A percentile compares a stretch with the other conserved stretches of the same genome.
These are phyloP conservation scores for Montipora sp. DNA, from an alignment of 64 coral and sea anemone species.

Conservation along the genomic window DNA sequence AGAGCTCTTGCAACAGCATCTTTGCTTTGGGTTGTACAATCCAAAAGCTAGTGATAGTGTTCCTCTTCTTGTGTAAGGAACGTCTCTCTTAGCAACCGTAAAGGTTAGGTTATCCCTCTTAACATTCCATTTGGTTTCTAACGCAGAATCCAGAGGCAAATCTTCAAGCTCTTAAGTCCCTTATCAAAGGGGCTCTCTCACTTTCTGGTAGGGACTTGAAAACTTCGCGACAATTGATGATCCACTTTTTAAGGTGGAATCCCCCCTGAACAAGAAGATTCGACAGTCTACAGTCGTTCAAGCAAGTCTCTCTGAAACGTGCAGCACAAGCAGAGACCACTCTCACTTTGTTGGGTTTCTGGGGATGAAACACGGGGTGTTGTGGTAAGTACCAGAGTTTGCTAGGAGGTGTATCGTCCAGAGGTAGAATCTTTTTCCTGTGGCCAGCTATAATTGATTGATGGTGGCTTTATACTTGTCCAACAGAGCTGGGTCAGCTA, in stretches of 20 bases:
- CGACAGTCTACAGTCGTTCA: constrained; percentile 6
- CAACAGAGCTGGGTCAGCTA: constrained; percentile 8
- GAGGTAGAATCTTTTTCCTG: neutral
- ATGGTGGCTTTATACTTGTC: constrained; percentile 52
- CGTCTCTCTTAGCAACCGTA: neutral
- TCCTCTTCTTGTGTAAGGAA: neutral
- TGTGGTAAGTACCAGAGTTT: constrained; percentile 37
- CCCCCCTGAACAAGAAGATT: constrained; percentile 16
- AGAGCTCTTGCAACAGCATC: neutral
- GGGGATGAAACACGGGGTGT: too few species aligned
- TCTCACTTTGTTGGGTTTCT: too few species aligned
- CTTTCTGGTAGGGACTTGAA: constrained; percentile 14
- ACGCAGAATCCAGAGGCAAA: constrained; percentile 45
- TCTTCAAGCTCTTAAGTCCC: constrained; percentile 19
- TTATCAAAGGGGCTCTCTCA: constrained; percentile 21
- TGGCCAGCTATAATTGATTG: constrained; percentile 42
- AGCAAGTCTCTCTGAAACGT: too few species aligned
- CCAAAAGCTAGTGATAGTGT: neutral
- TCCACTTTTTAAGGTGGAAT: constrained; percentile 21
- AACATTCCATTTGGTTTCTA: constrained; percentile 48
- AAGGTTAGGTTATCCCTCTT: neutral
- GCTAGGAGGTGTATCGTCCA: neutral
- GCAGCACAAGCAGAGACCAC: too few species aligned
- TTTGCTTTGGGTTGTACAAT: constrained; percentile 2
- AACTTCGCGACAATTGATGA: constrained; percentile 22